A percentile compares a stretch with the other conserved stretches of the same genome.
These are phyloP conservation scores for Gallinago nigripennis DNA, from an alignment of 2,797 vertebrate genomes.

Conservation along the genomic window DNA sequence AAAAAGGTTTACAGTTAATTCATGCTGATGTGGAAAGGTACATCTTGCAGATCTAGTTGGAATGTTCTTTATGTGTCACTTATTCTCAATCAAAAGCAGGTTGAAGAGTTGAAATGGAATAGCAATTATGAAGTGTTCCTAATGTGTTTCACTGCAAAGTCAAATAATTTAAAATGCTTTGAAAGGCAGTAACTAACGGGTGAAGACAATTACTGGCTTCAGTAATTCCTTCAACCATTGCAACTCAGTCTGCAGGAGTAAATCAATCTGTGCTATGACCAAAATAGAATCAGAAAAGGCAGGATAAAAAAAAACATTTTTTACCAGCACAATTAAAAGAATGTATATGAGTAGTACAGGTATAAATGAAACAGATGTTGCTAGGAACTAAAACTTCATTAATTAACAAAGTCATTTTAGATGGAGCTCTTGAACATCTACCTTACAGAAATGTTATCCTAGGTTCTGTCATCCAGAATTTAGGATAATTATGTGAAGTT, in stretches of 20 bases:
- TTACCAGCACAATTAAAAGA: not conserved
- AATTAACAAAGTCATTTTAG: not conserved
- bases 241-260: slow-evolving; percentile 9
- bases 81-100: not conserved
- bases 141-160: not conserved
- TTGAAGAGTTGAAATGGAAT: not conserved
- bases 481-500: not conserved
- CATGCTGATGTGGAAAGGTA: not conserved
- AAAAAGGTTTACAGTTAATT: not conserved
- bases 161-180: not conserved
- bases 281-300: not conserved
- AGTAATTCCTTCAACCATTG: slow-evolving; percentile 18
- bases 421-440: not conserved
- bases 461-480: not conserved
- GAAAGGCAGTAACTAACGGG: not conserved
- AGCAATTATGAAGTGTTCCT: not conserved
- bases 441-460: not conserved
- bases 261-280: slow-evolving; percentile 1
- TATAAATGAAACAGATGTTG: not conserved
- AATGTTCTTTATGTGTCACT: not conserved
- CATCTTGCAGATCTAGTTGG: not conserved
- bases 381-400: not conserved
- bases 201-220: slow-evolving; percentile 1
- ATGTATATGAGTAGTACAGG: not conserved
- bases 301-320: not conserved